A percentile compares a stretch with the other conserved stretches of the same genome.
These are phyloP conservation scores for Catostylus mosaicus DNA, from an alignment of 30 jellyfish, hydroid and myxozoan genomes.

Conservation along the genomic window DNA sequence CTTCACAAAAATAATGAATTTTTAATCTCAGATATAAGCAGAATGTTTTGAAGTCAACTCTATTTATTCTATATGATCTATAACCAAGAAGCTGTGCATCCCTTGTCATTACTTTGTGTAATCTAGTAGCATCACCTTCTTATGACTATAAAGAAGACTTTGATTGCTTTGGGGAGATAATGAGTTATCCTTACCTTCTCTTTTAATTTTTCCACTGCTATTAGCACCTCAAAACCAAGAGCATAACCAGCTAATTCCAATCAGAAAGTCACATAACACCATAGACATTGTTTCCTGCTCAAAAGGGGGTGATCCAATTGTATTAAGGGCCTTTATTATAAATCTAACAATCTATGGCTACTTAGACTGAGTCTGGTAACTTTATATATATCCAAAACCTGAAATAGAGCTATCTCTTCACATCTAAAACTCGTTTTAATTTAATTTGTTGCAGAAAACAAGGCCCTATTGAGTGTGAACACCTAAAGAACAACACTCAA, in stretches of 20 bases:
- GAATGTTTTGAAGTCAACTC: background rate
- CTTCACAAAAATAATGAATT: background rate
- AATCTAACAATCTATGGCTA: too few species aligned
- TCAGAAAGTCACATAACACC: background rate
- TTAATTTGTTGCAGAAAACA: too few species aligned
- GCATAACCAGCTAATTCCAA: background rate
- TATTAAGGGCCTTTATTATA: background rate
- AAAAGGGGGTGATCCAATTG: background rate
- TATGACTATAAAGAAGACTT: too few species aligned
- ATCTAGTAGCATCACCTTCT: background rate
- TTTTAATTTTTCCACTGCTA: background rate
- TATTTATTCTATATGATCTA: background rate
- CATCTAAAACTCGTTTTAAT: too few species aligned
- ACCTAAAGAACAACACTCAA: slow-evolving; percentile 75
- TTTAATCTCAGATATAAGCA: background rate
- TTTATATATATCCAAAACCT: background rate
- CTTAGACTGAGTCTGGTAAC: background rate
- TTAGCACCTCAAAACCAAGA: background rate
- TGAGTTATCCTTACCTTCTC: background rate
- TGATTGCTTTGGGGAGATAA: background rate
- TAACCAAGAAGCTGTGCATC: background rate
- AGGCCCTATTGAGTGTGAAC: slow-evolving; percentile 96
- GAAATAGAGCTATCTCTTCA: too few species aligned
- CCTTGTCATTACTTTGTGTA: background rate
- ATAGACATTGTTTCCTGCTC: background rate